Evolutionary conservation across 2,113 vertebrate genomes (phyloP), one percentile per base, ranked within the genome.

Genomic region (Capreolus pygargus): DNA sequence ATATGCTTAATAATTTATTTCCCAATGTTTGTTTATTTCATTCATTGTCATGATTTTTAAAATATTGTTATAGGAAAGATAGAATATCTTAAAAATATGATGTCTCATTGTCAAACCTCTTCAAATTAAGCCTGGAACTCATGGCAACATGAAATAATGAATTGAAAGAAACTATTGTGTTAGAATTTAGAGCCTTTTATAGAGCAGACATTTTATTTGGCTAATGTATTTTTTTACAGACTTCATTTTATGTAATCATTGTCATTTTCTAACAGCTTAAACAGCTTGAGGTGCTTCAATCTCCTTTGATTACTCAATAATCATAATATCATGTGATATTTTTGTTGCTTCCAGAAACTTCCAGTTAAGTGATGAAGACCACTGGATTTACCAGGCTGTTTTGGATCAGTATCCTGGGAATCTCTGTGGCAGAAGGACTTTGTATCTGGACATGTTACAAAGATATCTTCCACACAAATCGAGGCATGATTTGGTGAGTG

Each of bases 381-480:
- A 99, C 92, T 99, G 99, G 98, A 96, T 98, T 81, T 99, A 99
- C 97, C 99, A 99, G 97, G 95, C 98, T 97, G 98, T 99, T 55
- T 47, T 99, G 94, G 97, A 96, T 92, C 99, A 99, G 93, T 99
- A 99, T 97, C 98, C 98, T 83, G 98, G 98, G 58, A 98, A 99
- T 84, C 92, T 99, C 16, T 97, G 97, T 97, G 99, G 99, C 96
- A 98, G 99, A 98, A 99, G 99, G 96, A 97, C 95, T 11, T 98
- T 99, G 58, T 99, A 98, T 98, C 98, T 99, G 52, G 99, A 99
- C 96, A 98, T 99, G 99, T 98, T 99, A 93, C 99, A 98, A 93
- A 99, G 99, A 98, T 97, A 99, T 90, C 99, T 99, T 94, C 99
- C 99, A 83, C 98, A 99, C 87, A 99, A 98, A 98, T 98, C 99